Conservation (phyloP, 1,140 invertebrate genomes). For the Trichonephila inaurata region DNA sequence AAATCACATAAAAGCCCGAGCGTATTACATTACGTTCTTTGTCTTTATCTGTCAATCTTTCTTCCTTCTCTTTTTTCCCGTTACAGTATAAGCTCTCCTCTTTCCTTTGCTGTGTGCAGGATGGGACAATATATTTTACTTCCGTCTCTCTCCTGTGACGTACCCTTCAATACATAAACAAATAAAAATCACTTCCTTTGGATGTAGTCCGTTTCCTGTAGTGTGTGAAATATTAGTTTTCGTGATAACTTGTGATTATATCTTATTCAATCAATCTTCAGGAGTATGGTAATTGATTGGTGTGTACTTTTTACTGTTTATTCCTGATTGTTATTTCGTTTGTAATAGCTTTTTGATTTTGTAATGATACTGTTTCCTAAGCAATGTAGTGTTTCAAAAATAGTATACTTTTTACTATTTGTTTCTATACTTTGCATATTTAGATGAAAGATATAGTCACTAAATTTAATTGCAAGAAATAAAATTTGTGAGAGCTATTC, state of each 20-base stretch:
- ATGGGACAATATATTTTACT: slow-evolving; percentile 50
- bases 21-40: slow-evolving; percentile 7
- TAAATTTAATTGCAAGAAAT: too few species aligned
- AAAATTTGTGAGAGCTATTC: too few species aligned
- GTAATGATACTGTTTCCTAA: too few species aligned
- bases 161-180: not conserved
- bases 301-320: not conserved
- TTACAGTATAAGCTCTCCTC: not conserved
- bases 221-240: not conserved
- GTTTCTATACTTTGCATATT: too few species aligned
- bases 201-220: too few species aligned
- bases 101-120: not conserved
- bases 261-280: not conserved
- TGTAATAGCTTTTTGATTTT: too few species aligned
- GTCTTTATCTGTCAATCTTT: slow-evolving; percentile 55
- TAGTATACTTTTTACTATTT: too few species aligned
- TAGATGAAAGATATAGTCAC: too few species aligned
- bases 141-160: not conserved
- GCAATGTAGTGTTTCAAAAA: too few species aligned
- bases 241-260: not conserved
- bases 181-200: not conserved
- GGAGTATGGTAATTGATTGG: not conserved
- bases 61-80: too few species aligned
- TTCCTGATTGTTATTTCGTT: not conserved
- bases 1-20: slow-evolving; percentile 30